A percentile compares a stretch with the other conserved stretches of the same genome.
phyloP scores from a whole-genome alignment of 2,797 vertebrate genomes.

The Helarctos malayanus region DNA sequence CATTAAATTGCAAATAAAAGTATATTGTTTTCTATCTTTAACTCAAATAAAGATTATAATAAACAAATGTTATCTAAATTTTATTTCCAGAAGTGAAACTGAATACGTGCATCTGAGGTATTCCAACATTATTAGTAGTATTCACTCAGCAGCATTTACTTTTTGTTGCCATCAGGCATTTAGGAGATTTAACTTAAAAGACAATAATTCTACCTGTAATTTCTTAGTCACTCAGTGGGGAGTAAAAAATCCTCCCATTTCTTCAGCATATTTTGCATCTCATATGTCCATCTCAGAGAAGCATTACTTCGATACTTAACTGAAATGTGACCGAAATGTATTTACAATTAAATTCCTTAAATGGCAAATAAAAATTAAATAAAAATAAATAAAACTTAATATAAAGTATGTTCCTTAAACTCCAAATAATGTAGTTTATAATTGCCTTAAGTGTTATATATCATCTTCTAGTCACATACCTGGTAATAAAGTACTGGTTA shows the following conservation, averaged over 20 bases:
- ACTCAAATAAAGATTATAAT: slow-evolving; percentile 85
- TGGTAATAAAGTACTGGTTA: background rate
- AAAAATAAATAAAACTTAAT: background rate
- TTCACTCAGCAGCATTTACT: slow-evolving; percentile 17
- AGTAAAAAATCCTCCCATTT: slow-evolving; percentile 24
- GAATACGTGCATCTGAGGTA: slow-evolving; percentile 42
- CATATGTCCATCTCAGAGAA: background rate
- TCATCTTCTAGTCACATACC: background rate
- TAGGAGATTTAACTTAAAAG: slow-evolving; percentile 20
- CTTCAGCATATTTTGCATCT: slow-evolving; percentile 20
- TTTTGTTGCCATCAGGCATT: slow-evolving; percentile 31
- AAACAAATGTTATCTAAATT: slow-evolving; percentile 65
- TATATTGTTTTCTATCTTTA: slow-evolving; percentile 84
- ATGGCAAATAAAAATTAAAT: slow-evolving; percentile 35
- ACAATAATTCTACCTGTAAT: background rate
- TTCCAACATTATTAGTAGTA: background rate
- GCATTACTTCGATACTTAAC: background rate
- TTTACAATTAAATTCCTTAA: slow-evolving; percentile 10
- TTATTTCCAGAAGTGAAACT: slow-evolving; percentile 74
- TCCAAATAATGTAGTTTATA: slow-evolving; percentile 26
- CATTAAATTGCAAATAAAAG: slow-evolving; percentile 79
- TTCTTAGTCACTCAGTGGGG: background rate
- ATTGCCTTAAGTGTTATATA: background rate
- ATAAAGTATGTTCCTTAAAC: slow-evolving; percentile 53
- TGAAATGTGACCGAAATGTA: slow-evolving; percentile 43